A percentile compares a stretch with the other conserved stretches of the same genome.
Conservation (phyloP, 2,888 invertebrate genomes). For the Lithophane ornitopus region DNA sequence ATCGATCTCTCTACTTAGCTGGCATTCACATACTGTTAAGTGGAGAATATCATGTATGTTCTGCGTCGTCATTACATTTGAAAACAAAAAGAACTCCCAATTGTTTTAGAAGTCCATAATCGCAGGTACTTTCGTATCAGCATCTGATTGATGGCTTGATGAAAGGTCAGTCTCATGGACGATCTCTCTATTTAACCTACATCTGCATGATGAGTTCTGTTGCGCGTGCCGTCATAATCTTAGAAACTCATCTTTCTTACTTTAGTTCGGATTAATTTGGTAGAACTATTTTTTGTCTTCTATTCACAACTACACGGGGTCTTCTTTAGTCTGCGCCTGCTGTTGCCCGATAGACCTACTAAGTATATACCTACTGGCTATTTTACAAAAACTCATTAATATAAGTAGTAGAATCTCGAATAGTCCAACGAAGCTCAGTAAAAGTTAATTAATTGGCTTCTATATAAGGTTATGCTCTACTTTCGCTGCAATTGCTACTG, state of each 20-base stretch:
- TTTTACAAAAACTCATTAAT: slow-evolving; percentile 1
- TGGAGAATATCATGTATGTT: slow-evolving; percentile 5
- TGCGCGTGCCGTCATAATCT: slow-evolving; percentile 2
- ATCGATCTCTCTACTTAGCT: slow-evolving; percentile 38
- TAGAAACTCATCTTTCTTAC: not conserved
- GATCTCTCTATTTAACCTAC: slow-evolving; percentile 50
- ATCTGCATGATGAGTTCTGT: slow-evolving; percentile 28
- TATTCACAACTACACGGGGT: not conserved
- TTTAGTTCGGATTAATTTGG: not conserved
- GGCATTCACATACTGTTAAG: slow-evolving; percentile 18
- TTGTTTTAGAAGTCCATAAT: slow-evolving; percentile 33
- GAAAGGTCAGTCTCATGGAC: slow-evolving; percentile 37
- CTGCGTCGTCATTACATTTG: slow-evolving; percentile 25
- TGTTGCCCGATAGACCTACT: not conserved
- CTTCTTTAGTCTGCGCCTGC: not conserved
- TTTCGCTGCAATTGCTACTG: slow-evolving; percentile 35
- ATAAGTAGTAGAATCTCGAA: slow-evolving; percentile 12
- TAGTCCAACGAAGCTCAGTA: slow-evolving; percentile 22
- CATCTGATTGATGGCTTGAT: slow-evolving; percentile 38
- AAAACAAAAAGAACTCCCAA: slow-evolving; percentile 12
- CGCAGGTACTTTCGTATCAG: slow-evolving; percentile 8
- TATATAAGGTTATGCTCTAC: slow-evolving; percentile 33
- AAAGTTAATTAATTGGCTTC: slow-evolving; percentile 41
- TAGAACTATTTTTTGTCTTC: not conserved
- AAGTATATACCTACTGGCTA: not conserved